These are phyloP conservation scores for Zootermopsis nevadensis DNA, from an alignment of 2,888 invertebrate species.

Conservation along the genomic window DNA sequence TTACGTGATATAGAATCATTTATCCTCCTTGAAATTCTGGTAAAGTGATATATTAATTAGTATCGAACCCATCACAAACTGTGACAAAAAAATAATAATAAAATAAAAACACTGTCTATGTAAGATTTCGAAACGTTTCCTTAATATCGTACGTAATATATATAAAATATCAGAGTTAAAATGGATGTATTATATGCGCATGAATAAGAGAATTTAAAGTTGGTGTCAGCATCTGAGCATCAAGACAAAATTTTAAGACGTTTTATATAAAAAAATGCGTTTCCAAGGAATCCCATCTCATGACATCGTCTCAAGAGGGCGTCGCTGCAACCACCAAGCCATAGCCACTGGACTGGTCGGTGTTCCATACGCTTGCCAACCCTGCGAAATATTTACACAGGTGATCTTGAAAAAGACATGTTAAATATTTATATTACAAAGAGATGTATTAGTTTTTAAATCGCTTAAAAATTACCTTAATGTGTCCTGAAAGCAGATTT, in stretches of 20 bases:
- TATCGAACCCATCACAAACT: slow-evolving; percentile 27
- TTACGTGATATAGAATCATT: not conserved
- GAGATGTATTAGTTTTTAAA: slow-evolving; percentile 34
- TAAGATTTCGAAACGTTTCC: not conserved
- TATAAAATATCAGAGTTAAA: not conserved
- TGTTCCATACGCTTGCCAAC: slow-evolving; percentile 16
- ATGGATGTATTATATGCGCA: not conserved
- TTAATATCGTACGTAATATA: not conserved
- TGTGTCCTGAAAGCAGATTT: slow-evolving; percentile 46
- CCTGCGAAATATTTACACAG: slow-evolving; percentile 54
- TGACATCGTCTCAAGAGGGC: slow-evolving; percentile 1
- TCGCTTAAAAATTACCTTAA: slow-evolving; percentile 45
- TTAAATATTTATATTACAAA: slow-evolving; percentile 45
- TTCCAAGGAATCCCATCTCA: slow-evolving; percentile 37
- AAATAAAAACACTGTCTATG: not conserved
- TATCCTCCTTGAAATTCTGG: slow-evolving; percentile 14
- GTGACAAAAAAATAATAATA: not conserved
- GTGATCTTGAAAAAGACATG: slow-evolving; percentile 48
- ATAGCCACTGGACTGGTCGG: not conserved
- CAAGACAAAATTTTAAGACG: slow-evolving; percentile 35
- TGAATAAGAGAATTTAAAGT: slow-evolving; percentile 3
- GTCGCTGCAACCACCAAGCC: slow-evolving; percentile 26
- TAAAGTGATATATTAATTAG: not conserved
- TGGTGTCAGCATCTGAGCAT: slow-evolving; percentile 1
- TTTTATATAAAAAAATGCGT: not conserved